Evolutionary conservation across 1,140 invertebrate species (phyloP), one percentile per base, ranked within the genome.

Genomic region (Drosophila arawakana): DNA sequence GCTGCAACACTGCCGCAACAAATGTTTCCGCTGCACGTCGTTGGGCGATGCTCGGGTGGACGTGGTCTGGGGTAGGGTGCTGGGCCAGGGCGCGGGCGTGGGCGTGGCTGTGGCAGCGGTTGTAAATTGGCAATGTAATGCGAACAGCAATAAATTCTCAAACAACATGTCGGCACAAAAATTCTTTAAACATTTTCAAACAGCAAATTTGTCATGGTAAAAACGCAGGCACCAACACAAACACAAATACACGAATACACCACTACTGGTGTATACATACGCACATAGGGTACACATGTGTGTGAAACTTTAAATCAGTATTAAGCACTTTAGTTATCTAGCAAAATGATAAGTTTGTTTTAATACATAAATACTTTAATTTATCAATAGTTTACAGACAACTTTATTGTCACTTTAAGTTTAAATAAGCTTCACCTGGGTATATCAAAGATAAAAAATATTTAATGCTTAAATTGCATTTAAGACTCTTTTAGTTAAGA

Each of bases 151-250:
- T 65, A 75, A 65, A 77, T 60, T 61, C 52, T 21, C 37, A 63
- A 61, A 75, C 73, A 67, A 61, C 57, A 68, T 75, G 73, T 54
- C 47, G 65, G 25, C 37, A 35, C 41, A 78, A 84, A 30, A 77
- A 81, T 85, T 85, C 81, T 73, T 77, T 73, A 77, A 78, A 83
- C 68, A 80, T 73, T 83, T 80, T 21, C 81, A 77, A 71, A 65
- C 66, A 62, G 70, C 73, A 78, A 73, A 85, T 84, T 85, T 81
- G 73, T 85, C 69, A 73, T 68, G 70, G 30, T 21, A 62, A 39
- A 49, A 35, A 59, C 15, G 54, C 55, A 35, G 4, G 50, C 21
- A 41, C n/a, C 52, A 3, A 2, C 4, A 35, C 15, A 15, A 3
- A 30, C 25, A 30, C 30, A 62, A 30, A 49, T 37, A 59, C 15